Base-by-base conservation (phyloP, 2,797 vertebrate genomes). In the Danio aesculapii region DNA sequence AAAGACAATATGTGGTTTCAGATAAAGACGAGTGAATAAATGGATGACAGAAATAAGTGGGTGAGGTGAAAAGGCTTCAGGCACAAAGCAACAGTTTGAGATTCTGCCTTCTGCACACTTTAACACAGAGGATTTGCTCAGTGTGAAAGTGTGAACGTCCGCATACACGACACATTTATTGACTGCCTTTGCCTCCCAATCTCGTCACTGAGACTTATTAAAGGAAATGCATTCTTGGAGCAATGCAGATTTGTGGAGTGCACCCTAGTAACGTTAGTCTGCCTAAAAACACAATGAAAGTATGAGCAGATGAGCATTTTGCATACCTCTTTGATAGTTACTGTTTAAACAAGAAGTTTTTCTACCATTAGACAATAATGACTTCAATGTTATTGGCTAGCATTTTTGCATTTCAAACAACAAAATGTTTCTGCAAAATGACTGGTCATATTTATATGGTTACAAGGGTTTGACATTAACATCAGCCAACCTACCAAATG, bases 11-110 rank as follows among this genome's bases (percentile, higher is more conserved):
- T 7, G 17, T 12, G 0, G 9, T 30, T 16, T 64, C 43, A n/a
- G 44, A 58, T 53, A 49, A 66, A 83, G 50, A 64, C 39, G 73
- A 57, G 16, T 57, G 74, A 10, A 53, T 21, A 68, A 16, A 75
- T 64, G 44, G 49, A 71, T 46, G 67, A 63, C 47, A 70, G 17
- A 66, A 72, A 72, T 49, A 50, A 66, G 67, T 59, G 58, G 70
- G 61, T 41, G 70, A 50, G 47, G 46, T 39, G 59, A 58, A 62
- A 71, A 62, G 64, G 94, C 95, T 77, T 94, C 94, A 82, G 93
- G 93, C 95, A 87, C n/a, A 0, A 87, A 64, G 89, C 83, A 47
- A 67, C 62, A 63, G n/a, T 74, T 58, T 67, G 21, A 61, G 57
- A 66, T 52, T 74, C 76, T 74, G 69, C 10, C 55, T 44, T 61